Evolutionary conservation across 2,113 vertebrate genomes (phyloP).

Genomic region (Rattus rattus): DNA sequence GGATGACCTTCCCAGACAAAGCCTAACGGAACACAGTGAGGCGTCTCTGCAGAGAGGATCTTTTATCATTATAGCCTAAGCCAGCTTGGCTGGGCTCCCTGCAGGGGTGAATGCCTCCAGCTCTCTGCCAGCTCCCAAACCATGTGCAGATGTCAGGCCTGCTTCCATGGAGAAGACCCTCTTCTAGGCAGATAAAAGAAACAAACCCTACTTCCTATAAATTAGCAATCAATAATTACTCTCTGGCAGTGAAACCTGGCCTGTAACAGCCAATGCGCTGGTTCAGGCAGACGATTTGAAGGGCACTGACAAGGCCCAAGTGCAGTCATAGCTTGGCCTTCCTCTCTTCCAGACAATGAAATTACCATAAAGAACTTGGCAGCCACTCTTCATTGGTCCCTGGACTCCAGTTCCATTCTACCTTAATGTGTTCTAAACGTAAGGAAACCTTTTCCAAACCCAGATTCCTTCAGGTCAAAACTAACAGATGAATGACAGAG

Average conservation of each 20-base stretch:
- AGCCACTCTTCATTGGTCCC: background rate
- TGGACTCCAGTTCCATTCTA: background rate
- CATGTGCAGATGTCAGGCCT: background rate
- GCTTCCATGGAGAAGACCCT: constrained; percentile 56
- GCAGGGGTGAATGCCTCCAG: background rate
- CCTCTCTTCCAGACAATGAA: background rate
- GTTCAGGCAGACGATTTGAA: background rate
- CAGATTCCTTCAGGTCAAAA: background rate
- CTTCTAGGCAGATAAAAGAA: constrained; percentile 65
- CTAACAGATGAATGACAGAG: background rate
- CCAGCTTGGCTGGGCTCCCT: background rate
- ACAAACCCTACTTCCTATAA: constrained; percentile 24
- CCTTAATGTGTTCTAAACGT: background rate
- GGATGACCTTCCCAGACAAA: constrained; percentile 28
- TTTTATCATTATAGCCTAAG: constrained; percentile 16
- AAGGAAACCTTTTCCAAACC: constrained; percentile 2
- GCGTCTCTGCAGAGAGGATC: background rate
- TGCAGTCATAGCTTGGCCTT: background rate
- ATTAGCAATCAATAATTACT: background rate
- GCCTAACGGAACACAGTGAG: background rate
- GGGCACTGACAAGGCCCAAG: background rate
- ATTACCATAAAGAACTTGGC: constrained; percentile 48
- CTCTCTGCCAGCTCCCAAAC: background rate
- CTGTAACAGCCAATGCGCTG: background rate
- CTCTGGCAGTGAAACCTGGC: background rate